phyloP scores from a whole-genome alignment of 2,797 vertebrate genomes.

The Danio tinwini region DNA sequence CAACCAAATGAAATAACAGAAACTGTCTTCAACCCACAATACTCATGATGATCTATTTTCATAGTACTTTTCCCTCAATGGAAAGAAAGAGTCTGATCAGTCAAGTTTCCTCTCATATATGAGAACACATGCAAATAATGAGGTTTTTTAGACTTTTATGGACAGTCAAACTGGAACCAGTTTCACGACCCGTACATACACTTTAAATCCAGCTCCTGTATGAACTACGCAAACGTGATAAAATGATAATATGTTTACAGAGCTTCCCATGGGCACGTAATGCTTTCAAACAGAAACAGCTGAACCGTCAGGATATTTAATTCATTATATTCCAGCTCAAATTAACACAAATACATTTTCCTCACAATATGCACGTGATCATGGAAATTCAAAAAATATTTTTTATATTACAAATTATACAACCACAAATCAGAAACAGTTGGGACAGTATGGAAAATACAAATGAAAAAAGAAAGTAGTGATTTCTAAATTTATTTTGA shows the following conservation, averaged over 20 bases:
- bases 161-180: constrained; percentile 35
- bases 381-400: too few species aligned
- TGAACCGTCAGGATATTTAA: not conserved
- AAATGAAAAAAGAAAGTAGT: too few species aligned
- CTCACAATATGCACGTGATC: too few species aligned
- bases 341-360: too few species aligned
- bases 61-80: not conserved
- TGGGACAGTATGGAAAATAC: too few species aligned
- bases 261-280: not conserved
- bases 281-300: not conserved
- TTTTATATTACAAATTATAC: too few species aligned
- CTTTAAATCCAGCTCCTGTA: constrained; percentile 36
- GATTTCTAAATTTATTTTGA: too few species aligned
- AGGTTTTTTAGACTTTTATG: constrained; percentile 34
- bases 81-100: not conserved
- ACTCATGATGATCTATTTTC: not conserved
- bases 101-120: constrained; percentile 16
- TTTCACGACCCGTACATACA: constrained; percentile 47
- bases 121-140: constrained; percentile 18
- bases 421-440: too few species aligned
- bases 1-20: constrained; percentile 9
- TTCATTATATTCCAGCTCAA: not conserved
- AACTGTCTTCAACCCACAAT: not conserved
- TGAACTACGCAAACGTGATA: constrained; percentile 33
- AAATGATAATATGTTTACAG: constrained; percentile 9